Base-by-base conservation (phyloP, 2,797 vertebrate species). In the Chanos chanos region DNA sequence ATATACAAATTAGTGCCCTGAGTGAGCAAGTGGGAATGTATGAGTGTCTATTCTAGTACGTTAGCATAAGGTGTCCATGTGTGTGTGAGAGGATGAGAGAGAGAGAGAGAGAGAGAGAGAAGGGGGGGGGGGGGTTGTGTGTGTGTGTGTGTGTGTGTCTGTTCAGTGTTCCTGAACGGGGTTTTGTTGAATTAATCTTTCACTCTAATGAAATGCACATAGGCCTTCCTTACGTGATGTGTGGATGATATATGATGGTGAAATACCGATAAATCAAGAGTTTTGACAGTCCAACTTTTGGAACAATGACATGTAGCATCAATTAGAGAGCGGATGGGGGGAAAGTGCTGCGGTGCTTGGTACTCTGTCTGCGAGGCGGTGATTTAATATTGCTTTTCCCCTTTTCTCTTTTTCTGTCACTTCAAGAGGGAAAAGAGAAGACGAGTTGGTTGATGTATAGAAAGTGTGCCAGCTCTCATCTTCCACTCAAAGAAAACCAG, bases 181-280 rank as follows among this genome's bases (percentile, higher is more conserved):
- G 66, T 75, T 73, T 73, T 77, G 70, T 61, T 66, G 69, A 72
- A 70, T 84, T 78, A 81, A 86, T 86, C 76, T 77, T 76, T 86
- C 83, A 86, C 66, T 76, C 68, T 86, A 86, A 87, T 86, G 82
- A 86, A 87, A 87, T 81, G 72, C 33, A 55, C 55, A 69, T 13
- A 4, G 67, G 61, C 61, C 1, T 58, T 61, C 61, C 1, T 58
- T 61, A 74, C 71, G 71, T 78, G 81, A 85, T 75, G 79, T 83
- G 77, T 65, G 74, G 77, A 82, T 86, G 85, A 89, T 81, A 62
- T 74, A 86, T 83, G 71, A 63, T 74, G 66, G 73, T 43, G 61
- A 79, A 86, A 84, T 67, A 69, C 57, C 59, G 75, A 87, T 88
- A 86, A 84, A 86, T 89, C 86, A 85, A 80, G 70, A 80, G 76